These are phyloP conservation scores for Cordylochernes scorpioides DNA, from an alignment of 2,888 invertebrate species.

Conservation along the genomic window DNA sequence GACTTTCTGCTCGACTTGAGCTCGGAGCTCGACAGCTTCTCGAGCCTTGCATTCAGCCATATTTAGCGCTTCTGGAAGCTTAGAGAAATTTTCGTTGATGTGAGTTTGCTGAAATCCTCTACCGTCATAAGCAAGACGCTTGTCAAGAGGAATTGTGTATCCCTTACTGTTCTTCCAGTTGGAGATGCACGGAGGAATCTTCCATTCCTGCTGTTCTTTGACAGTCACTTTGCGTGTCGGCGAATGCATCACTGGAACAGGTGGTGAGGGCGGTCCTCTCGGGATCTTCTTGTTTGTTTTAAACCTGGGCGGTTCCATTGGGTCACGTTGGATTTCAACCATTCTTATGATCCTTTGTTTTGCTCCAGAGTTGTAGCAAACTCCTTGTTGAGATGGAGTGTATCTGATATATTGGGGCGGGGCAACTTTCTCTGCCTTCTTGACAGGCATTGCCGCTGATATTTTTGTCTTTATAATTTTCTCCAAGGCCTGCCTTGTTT, in stretches of 20 bases:
- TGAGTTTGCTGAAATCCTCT: slow-evolving; percentile 86
- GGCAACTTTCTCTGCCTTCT: slow-evolving; percentile 70
- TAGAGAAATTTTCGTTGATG: slow-evolving; percentile 97
- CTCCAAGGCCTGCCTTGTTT: slow-evolving; percentile 59
- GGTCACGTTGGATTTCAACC: slow-evolving; percentile 79
- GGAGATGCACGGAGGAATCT: slow-evolving; percentile 90
- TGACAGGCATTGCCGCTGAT: slow-evolving; percentile 82
- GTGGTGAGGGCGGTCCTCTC: slow-evolving; percentile 89
- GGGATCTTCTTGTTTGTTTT: slow-evolving; percentile 95
- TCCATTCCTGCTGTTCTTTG: slow-evolving; percentile 98
- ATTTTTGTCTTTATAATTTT: slow-evolving; percentile 67
- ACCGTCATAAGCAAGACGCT: slow-evolving; percentile 90
- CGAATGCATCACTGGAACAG: slow-evolving; percentile 92
- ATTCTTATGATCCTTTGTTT: slow-evolving; percentile 89
- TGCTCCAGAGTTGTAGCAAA: slow-evolving; percentile 75
- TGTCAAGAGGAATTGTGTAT: slow-evolving; percentile 90
- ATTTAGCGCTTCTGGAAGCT: slow-evolving; percentile 83
- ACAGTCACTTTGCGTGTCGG: slow-evolving; percentile 90
- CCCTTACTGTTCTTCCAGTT: slow-evolving; percentile 98
- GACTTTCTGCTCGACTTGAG: slow-evolving; percentile 76
- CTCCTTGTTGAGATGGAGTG: slow-evolving; percentile 90
- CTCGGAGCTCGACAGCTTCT: slow-evolving; percentile 86
- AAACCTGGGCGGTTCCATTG: slow-evolving; percentile 95
- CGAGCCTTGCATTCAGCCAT: slow-evolving; percentile 90
- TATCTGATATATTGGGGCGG: slow-evolving; percentile 85